A percentile compares a stretch with the other conserved stretches of the same genome.
These are phyloP conservation scores for Coleophora flavipennella DNA, from an alignment of 2,888 invertebrate genomes.

Conservation along the genomic window DNA sequence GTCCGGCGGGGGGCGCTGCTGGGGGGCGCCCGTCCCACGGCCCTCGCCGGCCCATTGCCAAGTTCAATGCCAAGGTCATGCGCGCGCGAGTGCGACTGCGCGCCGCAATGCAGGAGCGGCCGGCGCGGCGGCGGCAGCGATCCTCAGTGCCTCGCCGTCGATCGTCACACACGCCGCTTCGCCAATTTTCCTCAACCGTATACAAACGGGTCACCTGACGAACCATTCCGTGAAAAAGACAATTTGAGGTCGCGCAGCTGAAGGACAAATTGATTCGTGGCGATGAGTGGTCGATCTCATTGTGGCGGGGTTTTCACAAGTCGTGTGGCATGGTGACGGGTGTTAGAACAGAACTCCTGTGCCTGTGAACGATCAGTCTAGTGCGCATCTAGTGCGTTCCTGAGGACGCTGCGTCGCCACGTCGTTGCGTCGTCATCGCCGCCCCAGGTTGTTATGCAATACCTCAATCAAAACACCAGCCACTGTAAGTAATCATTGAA, in stretches of 20 bases:
- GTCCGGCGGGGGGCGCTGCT: slow-evolving; percentile 24
- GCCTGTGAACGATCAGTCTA: slow-evolving; percentile 26
- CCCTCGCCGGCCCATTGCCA: slow-evolving; percentile 74
- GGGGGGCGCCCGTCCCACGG: slow-evolving; percentile 24
- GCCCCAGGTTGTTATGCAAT: slow-evolving; percentile 48
- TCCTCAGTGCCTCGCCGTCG: slow-evolving; percentile 61
- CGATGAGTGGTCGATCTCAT: slow-evolving; percentile 6
- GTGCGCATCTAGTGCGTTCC: slow-evolving; percentile 39
- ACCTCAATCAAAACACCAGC: slow-evolving; percentile 28
- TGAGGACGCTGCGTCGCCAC: slow-evolving; percentile 20
- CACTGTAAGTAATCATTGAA: slow-evolving; percentile 36
- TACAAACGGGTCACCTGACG: slow-evolving; percentile 35
- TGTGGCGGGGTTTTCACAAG: slow-evolving; percentile 25
- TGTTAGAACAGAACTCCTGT: slow-evolving; percentile 29
- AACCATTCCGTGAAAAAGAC: slow-evolving; percentile 21
- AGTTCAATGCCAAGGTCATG: slow-evolving; percentile 89
- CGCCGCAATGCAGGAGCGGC: slow-evolving; percentile 77
- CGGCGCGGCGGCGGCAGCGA: slow-evolving; percentile 44
- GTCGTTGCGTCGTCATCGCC: neutral
- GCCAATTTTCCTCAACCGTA: slow-evolving; percentile 26
- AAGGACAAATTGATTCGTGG: neutral
- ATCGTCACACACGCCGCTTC: slow-evolving; percentile 52
- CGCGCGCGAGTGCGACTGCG: slow-evolving; percentile 76
- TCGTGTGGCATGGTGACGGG: slow-evolving; percentile 23
- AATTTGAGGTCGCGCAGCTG: neutral